Evolutionary conservation across 2,113 vertebrate genomes (phyloP).

Genomic region (Gymnobelideus leadbeateri): DNA sequence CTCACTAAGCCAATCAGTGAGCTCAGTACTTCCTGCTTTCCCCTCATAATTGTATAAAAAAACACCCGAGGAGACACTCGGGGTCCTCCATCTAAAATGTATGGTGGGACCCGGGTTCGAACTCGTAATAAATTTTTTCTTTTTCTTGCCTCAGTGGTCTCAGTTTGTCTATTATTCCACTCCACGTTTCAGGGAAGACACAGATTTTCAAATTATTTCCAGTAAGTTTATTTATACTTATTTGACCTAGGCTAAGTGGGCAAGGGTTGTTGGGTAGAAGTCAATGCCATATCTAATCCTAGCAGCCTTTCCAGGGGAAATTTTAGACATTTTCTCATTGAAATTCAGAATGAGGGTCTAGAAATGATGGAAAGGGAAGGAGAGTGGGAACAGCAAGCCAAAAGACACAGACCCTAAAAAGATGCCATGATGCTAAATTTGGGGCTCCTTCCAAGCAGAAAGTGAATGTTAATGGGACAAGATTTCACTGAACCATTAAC

Average conservation of each 20-base stretch:
- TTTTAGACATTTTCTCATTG: not conserved
- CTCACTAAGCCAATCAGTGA: too few species aligned
- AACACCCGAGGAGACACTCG: too few species aligned
- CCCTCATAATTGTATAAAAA: too few species aligned
- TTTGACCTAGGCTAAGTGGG: not conserved
- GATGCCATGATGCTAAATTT: not conserved
- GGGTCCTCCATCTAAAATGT: too few species aligned
- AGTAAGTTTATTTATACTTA: not conserved
- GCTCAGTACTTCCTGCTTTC: too few species aligned
- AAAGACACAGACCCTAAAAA: not conserved
- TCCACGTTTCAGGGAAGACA: too few species aligned
- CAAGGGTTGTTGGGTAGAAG: not conserved
- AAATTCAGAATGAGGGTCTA: not conserved
- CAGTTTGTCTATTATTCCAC: too few species aligned
- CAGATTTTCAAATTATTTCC: not conserved
- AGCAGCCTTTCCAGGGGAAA: not conserved
- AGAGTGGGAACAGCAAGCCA: not conserved
- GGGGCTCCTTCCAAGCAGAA: not conserved
- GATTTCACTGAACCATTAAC: not conserved
- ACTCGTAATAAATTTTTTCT: too few species aligned
- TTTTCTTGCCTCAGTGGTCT: too few species aligned
- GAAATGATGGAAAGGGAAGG: not conserved
- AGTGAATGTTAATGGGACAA: not conserved
- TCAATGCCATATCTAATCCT: not conserved
- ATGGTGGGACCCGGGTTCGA: too few species aligned